Conservation (phyloP, 2,113 vertebrate species). For the Strix aluco region DNA sequence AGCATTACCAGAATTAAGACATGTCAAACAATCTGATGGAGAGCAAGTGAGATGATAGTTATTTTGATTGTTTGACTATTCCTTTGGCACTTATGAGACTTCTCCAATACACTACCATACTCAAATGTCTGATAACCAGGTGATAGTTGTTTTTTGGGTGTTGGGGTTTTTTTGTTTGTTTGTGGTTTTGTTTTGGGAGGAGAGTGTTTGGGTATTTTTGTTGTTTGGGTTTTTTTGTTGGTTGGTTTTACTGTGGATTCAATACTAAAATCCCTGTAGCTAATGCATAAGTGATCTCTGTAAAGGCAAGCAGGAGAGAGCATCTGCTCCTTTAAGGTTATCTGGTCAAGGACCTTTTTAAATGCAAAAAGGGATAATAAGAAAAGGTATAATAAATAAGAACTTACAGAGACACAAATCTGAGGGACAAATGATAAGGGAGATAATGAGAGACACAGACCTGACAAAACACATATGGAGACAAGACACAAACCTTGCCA, state of each 20-base stretch:
- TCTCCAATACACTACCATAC: neutral
- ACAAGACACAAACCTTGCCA: neutral
- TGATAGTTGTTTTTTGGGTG: neutral
- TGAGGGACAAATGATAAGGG: neutral
- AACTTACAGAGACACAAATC: neutral
- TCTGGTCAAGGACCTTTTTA: neutral
- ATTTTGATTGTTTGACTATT: neutral
- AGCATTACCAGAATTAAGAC: neutral
- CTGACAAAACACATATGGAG: neutral
- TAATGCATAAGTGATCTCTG: neutral
- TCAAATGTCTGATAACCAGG: neutral
- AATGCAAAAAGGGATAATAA: neutral
- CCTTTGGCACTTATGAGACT: neutral
- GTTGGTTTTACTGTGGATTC: neutral
- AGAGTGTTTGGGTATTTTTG: neutral
- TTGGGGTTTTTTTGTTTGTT: neutral
- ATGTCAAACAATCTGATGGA: neutral
- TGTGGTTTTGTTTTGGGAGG: neutral
- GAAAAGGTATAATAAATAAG: neutral
- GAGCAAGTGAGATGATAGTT: neutral
- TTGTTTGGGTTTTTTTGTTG: neutral
- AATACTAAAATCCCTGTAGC: neutral
- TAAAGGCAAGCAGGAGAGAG: neutral
- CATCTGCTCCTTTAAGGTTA: neutral
- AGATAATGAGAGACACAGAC: neutral